Evolutionary conservation across 2,888 invertebrate genomes (phyloP).

Genomic region (Aleiodes testaceus): DNA sequence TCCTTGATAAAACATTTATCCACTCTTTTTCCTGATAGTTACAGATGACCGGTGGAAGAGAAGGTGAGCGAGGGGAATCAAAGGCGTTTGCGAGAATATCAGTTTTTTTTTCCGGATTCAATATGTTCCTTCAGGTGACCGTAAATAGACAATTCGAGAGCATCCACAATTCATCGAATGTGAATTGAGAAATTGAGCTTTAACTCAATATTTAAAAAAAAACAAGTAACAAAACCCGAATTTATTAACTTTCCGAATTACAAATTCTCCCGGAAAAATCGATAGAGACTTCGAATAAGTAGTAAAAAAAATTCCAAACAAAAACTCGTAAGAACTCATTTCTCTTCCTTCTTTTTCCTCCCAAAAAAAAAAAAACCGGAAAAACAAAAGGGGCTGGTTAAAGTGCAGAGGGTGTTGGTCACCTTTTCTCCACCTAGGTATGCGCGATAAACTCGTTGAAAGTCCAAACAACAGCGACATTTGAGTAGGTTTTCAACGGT

Average conservation of each 20-base stretch:
- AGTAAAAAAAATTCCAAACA: background rate
- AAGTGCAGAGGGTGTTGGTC: constrained; percentile 14
- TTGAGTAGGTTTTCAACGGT: constrained; percentile 34
- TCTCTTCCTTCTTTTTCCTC: no score
- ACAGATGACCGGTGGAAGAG: constrained; percentile 26
- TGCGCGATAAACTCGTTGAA: constrained; percentile 31
- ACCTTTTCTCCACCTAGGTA: constrained; percentile 41
- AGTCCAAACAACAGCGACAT: constrained; percentile 22
- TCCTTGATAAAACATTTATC: constrained; percentile 16
- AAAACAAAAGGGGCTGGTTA: background rate
- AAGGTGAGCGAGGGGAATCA: background rate
- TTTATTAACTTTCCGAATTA: no score
- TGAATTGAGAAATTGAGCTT: no score
- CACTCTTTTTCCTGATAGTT: constrained; percentile 29
- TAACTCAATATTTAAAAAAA: no score
- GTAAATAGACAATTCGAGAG: background rate
- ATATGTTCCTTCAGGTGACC: background rate
- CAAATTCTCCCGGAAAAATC: no score
- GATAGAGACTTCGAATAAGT: background rate
- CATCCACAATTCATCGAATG: no score
- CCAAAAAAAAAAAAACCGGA: background rate
- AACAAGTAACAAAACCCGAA: no score
- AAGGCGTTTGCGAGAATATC: background rate
- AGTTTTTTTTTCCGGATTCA: background rate
- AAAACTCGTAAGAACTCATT: background rate